A percentile compares a stretch with the other conserved stretches of the same genome.
Evolutionary conservation across 2,113 vertebrate genomes (phyloP).

Genomic region (Pogona vitticeps): DNA sequence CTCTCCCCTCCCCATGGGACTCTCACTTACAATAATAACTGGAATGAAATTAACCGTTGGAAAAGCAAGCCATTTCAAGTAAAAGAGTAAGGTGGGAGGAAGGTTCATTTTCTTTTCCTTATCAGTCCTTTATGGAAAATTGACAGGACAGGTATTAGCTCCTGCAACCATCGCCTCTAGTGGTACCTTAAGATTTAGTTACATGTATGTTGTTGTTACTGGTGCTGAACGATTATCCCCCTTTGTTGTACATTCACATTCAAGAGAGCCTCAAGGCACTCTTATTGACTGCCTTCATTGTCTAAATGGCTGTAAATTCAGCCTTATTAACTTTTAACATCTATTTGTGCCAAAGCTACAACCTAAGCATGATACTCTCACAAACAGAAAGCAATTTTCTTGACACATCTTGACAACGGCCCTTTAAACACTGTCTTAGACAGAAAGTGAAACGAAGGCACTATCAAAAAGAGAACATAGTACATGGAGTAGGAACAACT

Average conservation of each 20-base stretch:
- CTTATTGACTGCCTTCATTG: conserved; percentile 36
- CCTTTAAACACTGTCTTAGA: neutral
- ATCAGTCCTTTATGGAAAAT: neutral
- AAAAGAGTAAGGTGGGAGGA: no score
- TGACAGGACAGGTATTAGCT: neutral
- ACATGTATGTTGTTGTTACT: neutral
- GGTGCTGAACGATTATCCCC: neutral
- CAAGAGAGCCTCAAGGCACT: conserved; percentile 26
- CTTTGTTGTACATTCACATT: neutral
- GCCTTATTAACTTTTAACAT: conserved; percentile 45
- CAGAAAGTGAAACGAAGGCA: neutral
- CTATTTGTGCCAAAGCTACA: conserved; percentile 40
- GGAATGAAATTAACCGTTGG: neutral
- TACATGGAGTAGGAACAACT: neutral
- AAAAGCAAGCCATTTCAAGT: neutral
- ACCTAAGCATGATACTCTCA: conserved; percentile 38
- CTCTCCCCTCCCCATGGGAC: neutral
- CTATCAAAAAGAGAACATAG: neutral
- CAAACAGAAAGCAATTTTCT: neutral
- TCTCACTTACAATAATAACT: neutral
- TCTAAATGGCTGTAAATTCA: conserved; percentile 60
- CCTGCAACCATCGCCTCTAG: neutral
- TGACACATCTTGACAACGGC: neutral
- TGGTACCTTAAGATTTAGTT: neutral
- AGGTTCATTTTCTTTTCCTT: neutral